phyloP scores from a whole-genome alignment of 2,797 vertebrate species.

The Hydrolagus colliei region DNA sequence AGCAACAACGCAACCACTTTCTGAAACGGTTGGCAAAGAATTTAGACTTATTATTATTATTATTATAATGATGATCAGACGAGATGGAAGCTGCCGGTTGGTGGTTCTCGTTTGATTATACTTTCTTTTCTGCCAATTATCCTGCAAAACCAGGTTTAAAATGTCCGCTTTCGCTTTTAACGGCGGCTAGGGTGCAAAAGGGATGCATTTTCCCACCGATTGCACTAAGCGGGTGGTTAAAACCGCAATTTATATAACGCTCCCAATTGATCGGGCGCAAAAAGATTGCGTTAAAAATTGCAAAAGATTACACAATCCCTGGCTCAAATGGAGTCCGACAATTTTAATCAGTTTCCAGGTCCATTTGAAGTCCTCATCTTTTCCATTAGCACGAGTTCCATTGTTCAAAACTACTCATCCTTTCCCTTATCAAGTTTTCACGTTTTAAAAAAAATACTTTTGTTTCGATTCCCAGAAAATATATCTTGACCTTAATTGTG shows the following conservation, averaged over 20 bases:
- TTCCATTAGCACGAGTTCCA: background rate
- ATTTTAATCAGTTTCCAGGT: background rate
- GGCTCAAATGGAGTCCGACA: background rate
- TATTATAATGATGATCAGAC: background rate
- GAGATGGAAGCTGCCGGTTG: background rate
- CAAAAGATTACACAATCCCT: background rate
- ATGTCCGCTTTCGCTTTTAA: background rate
- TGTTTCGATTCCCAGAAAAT: background rate
- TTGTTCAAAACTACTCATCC: background rate
- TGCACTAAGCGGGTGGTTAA: background rate
- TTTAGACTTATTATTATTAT: background rate
- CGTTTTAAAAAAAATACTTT: background rate
- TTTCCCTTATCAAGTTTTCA: background rate
- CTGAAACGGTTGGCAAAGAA: too few species aligned
- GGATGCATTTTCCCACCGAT: background rate
- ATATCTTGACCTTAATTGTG: background rate
- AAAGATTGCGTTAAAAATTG: background rate
- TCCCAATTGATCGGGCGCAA: background rate
- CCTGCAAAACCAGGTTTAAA: background rate
- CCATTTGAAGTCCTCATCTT: background rate
- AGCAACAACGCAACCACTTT: background rate
- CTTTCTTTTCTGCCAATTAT: slow-evolving; percentile 14
- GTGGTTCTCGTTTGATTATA: background rate
- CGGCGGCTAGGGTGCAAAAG: background rate
- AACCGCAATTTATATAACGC: background rate